Base-by-base conservation (phyloP, 2,888 invertebrate species). In the Reticulitermes lucifugus region DNA sequence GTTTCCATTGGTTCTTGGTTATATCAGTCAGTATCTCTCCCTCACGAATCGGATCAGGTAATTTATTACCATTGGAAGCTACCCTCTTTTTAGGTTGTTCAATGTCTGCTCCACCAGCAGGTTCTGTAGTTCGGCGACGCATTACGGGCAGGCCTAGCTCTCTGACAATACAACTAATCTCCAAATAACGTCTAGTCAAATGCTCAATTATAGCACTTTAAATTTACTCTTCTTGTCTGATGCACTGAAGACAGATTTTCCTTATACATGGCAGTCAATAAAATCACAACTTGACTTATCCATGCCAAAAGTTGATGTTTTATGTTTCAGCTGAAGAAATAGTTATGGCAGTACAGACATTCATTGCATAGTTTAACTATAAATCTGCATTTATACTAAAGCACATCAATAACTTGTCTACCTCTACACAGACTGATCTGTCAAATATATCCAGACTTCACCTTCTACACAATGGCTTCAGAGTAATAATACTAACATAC, bases 11-110 rank as follows among this genome's bases (percentile, higher is more conserved):
- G 89, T 96, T 96, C 88, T 95, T 95, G 51, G 93, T 93, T 77
- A 96, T 92, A 91, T 98, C 98, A 83, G 94, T 94, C 86, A 98
- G 92, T 84, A 97, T 92, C 89, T 96, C 95, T 0, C 97, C 98
- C 83, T 91, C 89, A 29, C 92, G 92, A 87, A 94, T 91, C 75
- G 91, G 91, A 84, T 91, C 90, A n/a, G 93, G 91, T 84, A 91
- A 88, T 79, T 90, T 89, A 86, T 90, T 90, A 41, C 91, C 91
- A 86, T 87, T 87, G 46, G 85, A 55, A 55, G 87, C 86, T 43
- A 85, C 83, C 79, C 86, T 86, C 65, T 86, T 87, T 59, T 84
- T 86, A 22, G 85, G 81, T 22, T 59, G 79, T 25, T 87, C 86
- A 22, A 84, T 79, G 18, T 85, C 86, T 70, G 77, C 77, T 41